These are phyloP conservation scores for Enteromius mattozi DNA, from an alignment of 2,797 vertebrate genomes.

Conservation along the genomic window DNA sequence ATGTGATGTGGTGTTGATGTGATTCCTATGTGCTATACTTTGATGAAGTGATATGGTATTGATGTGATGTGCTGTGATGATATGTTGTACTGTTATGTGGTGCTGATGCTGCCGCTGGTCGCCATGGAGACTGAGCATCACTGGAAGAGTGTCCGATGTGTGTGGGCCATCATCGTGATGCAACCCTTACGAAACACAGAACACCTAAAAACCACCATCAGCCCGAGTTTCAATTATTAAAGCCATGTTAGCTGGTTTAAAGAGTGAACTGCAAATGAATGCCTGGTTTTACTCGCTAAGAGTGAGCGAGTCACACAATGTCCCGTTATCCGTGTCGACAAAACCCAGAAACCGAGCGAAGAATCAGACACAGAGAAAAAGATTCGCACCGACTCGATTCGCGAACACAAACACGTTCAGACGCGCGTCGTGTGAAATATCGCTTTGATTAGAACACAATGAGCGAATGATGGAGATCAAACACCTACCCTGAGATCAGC, in stretches of 20 bases:
- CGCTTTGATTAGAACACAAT: too few relatives aligned
- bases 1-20: too few relatives aligned
- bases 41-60: too few relatives aligned
- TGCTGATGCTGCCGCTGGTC: slow-evolving; percentile 52
- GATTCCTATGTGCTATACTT: too few relatives aligned
- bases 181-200: slow-evolving; percentile 61
- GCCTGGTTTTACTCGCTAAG: background rate
- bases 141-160: slow-evolving; percentile 37
- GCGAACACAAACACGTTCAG: background rate
- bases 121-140: slow-evolving; percentile 59
- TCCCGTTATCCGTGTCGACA: background rate
- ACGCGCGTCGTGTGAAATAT: background rate
- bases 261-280: background rate
- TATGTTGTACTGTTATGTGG: background rate
- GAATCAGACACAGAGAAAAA: background rate
- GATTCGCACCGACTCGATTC: background rate
- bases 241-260: background rate
- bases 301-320: background rate
- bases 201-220: background rate
- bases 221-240: background rate
- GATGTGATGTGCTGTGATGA: too few relatives aligned
- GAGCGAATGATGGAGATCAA: background rate
- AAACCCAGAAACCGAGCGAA: background rate
- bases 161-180: slow-evolving; percentile 57
- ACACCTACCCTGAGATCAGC: slow-evolving; percentile 27